Base-by-base conservation (phyloP, 2,888 invertebrate genomes). In the Metopia argyrocephala region DNA sequence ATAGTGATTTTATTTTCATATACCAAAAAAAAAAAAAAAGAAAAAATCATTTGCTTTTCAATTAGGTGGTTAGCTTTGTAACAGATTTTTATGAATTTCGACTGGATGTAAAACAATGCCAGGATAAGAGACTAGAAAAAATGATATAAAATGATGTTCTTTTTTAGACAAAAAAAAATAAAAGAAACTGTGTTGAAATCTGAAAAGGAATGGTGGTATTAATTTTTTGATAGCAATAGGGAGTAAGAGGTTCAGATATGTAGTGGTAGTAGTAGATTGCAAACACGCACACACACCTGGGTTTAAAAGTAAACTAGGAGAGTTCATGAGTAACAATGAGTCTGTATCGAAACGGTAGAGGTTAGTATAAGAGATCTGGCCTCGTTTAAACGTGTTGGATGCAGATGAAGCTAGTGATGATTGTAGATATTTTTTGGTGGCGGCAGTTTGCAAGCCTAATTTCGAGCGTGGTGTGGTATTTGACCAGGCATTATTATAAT, bases 371-470 rank as follows among this genome's bases (percentile, higher is more conserved):
- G 86, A 82, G 83, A 86, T 89, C 87, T 88, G 88, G 86, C 88
- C 87, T 86, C 89, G 85, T 86, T 88, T 86, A 86, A 86, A 85
- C 83, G 87, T 84, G 80, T 81, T 79, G 82, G 85, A 87, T 84
- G 87, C 84, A 82, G 86, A 85, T 84, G 87, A 88, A 86, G 86
- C 88, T 87, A 88, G 86, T 88, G 88, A 88, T 87, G 89, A 87
- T 87, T 89, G 87, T 85, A 92, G 89, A 86, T 88, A 89, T 88
- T 89, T 89, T 88, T 89, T 89, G 88, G 89, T 89, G 85, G 89
- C 88, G 70, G 87, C 86, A 78, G 89, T 88, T 88, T 89, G 88
- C 80, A 88, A 86, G 85, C 88, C 88, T 84, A 88, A 84, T 85
- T 86, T 86, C 71, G 89, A 87, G 84, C 88, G 88, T 84, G 87